Percentiles rank a stretch among this genome's conserved stretches.
These are phyloP conservation scores for Ceratina calcarata DNA, from an alignment of 1,140 invertebrate species.

Conservation along the genomic window DNA sequence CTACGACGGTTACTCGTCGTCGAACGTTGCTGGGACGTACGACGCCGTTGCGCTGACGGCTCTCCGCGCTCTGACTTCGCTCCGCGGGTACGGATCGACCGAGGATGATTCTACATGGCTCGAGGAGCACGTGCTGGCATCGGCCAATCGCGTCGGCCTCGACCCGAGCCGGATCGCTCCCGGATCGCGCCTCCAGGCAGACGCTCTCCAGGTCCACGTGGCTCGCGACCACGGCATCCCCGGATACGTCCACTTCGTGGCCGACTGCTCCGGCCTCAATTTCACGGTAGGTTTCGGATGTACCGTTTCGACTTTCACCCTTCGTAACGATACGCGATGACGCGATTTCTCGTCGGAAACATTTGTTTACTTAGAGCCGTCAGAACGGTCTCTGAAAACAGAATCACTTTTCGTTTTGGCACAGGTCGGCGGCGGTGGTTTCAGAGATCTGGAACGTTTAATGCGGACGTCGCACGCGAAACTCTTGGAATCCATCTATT, in stretches of 20 bases:
- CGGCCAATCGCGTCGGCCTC: slow-evolving; percentile 75
- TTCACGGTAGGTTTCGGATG: slow-evolving; percentile 67
- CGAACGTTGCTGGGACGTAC: slow-evolving; percentile 87
- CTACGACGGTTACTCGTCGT: slow-evolving; percentile 90
- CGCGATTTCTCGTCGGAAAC: too few species aligned
- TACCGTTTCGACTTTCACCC: not conserved
- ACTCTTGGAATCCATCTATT: slow-evolving; percentile 85
- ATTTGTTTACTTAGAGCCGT: too few species aligned
- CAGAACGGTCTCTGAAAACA: too few species aligned
- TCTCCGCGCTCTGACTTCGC: slow-evolving; percentile 88
- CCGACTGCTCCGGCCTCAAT: slow-evolving; percentile 84
- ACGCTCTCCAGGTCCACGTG: slow-evolving; percentile 83
- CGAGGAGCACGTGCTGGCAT: slow-evolving; percentile 68
- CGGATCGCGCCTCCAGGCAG: slow-evolving; percentile 57
- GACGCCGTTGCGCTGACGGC: slow-evolving; percentile 89
- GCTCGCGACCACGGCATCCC: slow-evolving; percentile 96
- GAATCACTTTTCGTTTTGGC: too few species aligned
- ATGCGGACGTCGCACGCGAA: slow-evolving; percentile 82
- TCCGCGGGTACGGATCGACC: slow-evolving; percentile 78
- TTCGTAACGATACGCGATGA: too few species aligned
- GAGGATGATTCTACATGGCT: slow-evolving; percentile 61
- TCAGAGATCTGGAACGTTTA: slow-evolving; percentile 85
- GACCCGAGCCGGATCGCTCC: slow-evolving; percentile 67
- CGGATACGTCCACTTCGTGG: slow-evolving; percentile 88
- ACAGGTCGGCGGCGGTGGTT: slow-evolving; percentile 79